A percentile compares a stretch with the other conserved stretches of the same genome.
phyloP scores from a whole-genome alignment of 1,140 invertebrate species.

The Pissodes strobi region DNA sequence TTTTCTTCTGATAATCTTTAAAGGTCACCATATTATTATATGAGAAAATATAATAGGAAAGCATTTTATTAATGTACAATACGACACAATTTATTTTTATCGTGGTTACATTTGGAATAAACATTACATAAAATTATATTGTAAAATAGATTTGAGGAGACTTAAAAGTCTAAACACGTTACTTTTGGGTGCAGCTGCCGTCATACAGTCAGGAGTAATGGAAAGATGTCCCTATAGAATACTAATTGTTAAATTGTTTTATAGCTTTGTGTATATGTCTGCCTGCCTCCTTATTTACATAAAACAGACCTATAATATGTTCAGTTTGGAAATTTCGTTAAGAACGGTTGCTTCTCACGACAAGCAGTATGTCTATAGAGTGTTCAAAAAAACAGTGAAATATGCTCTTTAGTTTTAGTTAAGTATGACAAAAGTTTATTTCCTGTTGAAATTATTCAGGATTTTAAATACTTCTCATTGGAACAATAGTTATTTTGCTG shows the following conservation, averaged over 20 bases:
- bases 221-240: conserved; percentile 37
- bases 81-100: conserved; percentile 27
- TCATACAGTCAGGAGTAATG: conserved; percentile 38
- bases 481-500: too few species aligned
- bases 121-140: conserved; percentile 38
- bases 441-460: too few species aligned
- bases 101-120: conserved; percentile 35
- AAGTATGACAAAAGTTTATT: too few species aligned
- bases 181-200: conserved; percentile 40
- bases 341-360: too few species aligned
- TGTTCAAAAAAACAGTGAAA: not conserved
- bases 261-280: conserved; percentile 32
- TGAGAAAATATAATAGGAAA: conserved; percentile 27
- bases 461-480: too few species aligned
- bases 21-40: conserved; percentile 4
- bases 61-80: conserved; percentile 27
- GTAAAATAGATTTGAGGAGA: conserved; percentile 36
- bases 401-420: not conserved
- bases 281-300: conserved; percentile 32
- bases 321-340: conserved; percentile 32
- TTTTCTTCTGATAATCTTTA: too few species aligned
- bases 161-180: conserved; percentile 37
- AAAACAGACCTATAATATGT: conserved; percentile 28
- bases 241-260: conserved; percentile 40
- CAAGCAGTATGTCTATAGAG: too few species aligned